These are phyloP conservation scores for Phyllotreta cruciferae DNA, from an alignment of 2,888 invertebrate species.

Conservation along the genomic window DNA sequence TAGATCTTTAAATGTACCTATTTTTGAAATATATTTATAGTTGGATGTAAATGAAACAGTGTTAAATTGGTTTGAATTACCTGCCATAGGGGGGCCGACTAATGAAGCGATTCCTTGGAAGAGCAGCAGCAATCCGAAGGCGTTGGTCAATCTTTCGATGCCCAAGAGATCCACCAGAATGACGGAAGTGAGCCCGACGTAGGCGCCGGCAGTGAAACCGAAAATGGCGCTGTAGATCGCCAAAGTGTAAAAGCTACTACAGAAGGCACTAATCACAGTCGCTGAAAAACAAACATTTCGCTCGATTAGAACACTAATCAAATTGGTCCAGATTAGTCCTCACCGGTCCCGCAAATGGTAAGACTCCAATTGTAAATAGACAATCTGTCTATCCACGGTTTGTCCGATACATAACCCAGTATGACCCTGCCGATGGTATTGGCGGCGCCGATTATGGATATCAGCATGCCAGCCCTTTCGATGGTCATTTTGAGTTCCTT, in stretches of 20 bases:
- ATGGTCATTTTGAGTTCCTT: conserved; percentile 66
- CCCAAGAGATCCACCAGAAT: conserved; percentile 93
- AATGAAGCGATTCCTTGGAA: conserved; percentile 95
- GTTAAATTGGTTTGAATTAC: conserved; percentile 62
- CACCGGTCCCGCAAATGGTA: conserved; percentile 85
- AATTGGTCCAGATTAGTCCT: conserved; percentile 46
- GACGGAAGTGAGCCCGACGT: conserved; percentile 95
- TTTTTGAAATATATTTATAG: conserved; percentile 19
- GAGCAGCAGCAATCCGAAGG: conserved; percentile 89
- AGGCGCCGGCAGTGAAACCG: conserved; percentile 93
- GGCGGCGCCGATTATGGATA: conserved; percentile 84
- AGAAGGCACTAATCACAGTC: conserved; percentile 81
- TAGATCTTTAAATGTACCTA: conserved; percentile 18
- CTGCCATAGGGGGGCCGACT: conserved; percentile 91
- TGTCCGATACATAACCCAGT: conserved; percentile 87
- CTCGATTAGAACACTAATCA: conserved; percentile 8
- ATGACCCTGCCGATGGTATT: conserved; percentile 90
- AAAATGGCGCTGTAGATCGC: conserved; percentile 80
- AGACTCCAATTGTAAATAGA: conserved; percentile 89
- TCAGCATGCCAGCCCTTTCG: conserved; percentile 71
- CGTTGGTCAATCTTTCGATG: conserved; percentile 90
- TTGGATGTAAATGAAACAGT: conserved; percentile 1
- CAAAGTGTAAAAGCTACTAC: conserved; percentile 75
- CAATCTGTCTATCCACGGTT: conserved; percentile 90
- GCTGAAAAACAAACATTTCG: too few species aligned